These are phyloP conservation scores for Drosophila rhopaloa DNA, from an alignment of 1,140 invertebrate genomes.

Conservation along the genomic window DNA sequence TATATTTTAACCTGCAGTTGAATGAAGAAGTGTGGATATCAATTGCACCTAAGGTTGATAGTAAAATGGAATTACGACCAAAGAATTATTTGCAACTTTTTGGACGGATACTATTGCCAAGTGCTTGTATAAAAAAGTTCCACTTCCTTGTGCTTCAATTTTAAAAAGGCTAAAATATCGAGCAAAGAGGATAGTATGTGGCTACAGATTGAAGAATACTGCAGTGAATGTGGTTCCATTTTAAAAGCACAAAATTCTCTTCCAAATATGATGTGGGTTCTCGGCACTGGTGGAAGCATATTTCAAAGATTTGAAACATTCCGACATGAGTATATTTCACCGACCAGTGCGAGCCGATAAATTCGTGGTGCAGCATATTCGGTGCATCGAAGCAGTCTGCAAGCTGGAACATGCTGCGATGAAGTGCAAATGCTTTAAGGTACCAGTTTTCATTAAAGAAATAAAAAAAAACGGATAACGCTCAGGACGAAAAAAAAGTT, in stretches of 20 bases:
- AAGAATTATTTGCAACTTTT: neutral
- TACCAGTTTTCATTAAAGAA: too few species aligned
- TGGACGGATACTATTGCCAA: conserved; percentile 5
- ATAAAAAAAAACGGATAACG: too few species aligned
- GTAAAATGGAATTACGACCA: neutral
- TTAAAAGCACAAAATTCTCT: neutral
- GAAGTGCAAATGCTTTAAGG: too few species aligned
- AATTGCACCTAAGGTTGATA: too few species aligned
- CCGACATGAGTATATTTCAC: too few species aligned
- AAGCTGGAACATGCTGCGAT: neutral
- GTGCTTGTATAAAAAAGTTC: neutral
- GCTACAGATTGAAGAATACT: neutral
- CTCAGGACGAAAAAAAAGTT: too few species aligned
- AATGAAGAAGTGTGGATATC: too few species aligned
- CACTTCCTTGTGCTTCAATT: neutral
- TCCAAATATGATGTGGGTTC: conserved; percentile 3
- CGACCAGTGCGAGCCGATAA: too few species aligned
- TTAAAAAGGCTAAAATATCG: neutral
- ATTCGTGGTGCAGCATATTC: too few species aligned
- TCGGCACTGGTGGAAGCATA: neutral
- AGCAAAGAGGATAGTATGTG: neutral
- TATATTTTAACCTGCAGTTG: too few species aligned
- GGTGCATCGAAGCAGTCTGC: neutral
- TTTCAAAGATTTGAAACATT: neutral
- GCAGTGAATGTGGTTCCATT: neutral